Conservation (phyloP, 2,113 vertebrate genomes). For the Gymnarchus niloticus region DNA sequence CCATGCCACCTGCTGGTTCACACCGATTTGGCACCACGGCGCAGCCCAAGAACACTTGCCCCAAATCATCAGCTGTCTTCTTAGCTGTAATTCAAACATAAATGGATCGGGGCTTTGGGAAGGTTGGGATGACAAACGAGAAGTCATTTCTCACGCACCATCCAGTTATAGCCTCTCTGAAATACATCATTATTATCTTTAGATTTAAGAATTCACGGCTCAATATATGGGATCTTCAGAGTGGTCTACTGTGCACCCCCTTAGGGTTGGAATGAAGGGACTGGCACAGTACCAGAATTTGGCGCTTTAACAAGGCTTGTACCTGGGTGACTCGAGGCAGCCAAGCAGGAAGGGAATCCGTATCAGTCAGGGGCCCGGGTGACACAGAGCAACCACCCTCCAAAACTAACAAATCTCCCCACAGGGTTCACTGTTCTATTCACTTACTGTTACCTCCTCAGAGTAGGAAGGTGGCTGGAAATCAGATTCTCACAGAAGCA, state of each 20-base stretch:
- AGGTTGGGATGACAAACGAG: not conserved
- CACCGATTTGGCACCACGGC: not conserved
- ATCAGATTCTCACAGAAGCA: not conserved
- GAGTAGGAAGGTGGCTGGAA: not conserved
- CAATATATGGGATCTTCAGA: not conserved
- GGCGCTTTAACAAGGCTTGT: not conserved
- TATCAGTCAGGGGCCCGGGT: too few relatives aligned
- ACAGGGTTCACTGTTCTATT: too few relatives aligned
- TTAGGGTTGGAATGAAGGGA: too few relatives aligned
- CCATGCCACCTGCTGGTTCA: slow-evolving; percentile 7
- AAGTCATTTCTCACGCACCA: not conserved
- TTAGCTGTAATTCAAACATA: too few relatives aligned
- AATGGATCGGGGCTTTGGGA: not conserved
- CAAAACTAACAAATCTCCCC: too few relatives aligned
- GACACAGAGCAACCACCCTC: too few relatives aligned
- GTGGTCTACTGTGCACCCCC: not conserved
- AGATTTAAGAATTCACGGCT: not conserved
- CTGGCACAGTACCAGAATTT: not conserved
- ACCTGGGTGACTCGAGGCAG: not conserved
- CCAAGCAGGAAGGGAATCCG: too few relatives aligned
- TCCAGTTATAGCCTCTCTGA: not conserved
- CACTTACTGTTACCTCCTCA: not conserved
- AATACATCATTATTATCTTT: not conserved
- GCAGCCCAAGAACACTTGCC: not conserved
- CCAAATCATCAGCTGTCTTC: not conserved